Percentiles rank a stretch among this genome's conserved stretches.
Conservation (phyloP, 1,140 invertebrate genomes). For the Amphibalanus amphitrite region DNA sequence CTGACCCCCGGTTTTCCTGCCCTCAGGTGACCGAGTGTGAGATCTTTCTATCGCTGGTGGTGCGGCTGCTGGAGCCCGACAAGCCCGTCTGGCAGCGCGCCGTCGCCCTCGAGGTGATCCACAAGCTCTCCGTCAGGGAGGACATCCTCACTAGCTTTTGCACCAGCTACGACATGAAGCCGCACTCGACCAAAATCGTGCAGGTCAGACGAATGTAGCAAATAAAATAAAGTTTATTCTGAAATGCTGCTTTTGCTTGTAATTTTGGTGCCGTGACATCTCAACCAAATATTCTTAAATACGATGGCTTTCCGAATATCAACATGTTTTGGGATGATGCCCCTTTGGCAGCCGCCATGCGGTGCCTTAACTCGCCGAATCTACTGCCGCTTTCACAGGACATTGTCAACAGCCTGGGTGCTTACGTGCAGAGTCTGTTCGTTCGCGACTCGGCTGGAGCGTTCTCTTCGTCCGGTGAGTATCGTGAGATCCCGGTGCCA, state of each 20-base stretch:
- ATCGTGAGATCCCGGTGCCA: no score
- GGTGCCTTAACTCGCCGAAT: neutral
- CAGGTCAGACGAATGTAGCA: slow-evolving; percentile 16
- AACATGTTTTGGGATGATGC: no score
- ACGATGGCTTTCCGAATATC: no score
- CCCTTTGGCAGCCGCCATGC: no score
- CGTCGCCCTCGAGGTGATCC: slow-evolving; percentile 83
- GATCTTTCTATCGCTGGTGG: slow-evolving; percentile 89
- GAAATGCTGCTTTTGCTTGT: no score
- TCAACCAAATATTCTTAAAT: no score
- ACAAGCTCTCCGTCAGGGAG: slow-evolving; percentile 80
- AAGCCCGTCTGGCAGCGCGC: slow-evolving; percentile 91
- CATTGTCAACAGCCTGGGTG: slow-evolving; percentile 84
- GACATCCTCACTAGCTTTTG: slow-evolving; percentile 78
- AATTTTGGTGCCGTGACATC: no score
- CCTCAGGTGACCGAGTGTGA: slow-evolving; percentile 84
- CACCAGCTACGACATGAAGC: slow-evolving; percentile 65
- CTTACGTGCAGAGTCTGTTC: slow-evolving; percentile 88
- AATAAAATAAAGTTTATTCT: no score
- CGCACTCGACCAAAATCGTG: slow-evolving; percentile 75
- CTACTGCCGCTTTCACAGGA: slow-evolving; percentile 40
- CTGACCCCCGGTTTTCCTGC: no score
- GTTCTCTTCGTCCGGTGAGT: neutral
- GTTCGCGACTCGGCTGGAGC: slow-evolving; percentile 28
- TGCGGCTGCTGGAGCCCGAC: slow-evolving; percentile 92